Conservation (phyloP, 2,113 vertebrate genomes). For the Thymallus thymallus region DNA sequence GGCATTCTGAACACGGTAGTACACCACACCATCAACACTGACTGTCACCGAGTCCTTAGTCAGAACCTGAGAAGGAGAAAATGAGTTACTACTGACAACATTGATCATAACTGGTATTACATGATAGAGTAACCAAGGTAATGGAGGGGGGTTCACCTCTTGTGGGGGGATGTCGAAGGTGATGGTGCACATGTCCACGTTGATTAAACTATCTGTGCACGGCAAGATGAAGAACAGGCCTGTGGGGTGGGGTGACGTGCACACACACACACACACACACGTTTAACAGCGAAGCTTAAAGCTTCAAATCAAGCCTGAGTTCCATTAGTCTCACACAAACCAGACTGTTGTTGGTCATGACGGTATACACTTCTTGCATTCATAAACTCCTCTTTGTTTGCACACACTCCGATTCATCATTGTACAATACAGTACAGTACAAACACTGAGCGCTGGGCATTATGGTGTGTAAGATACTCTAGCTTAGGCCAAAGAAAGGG, state of each 20-base stretch:
- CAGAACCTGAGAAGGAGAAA: conserved; percentile 76
- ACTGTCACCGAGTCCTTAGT: conserved; percentile 95
- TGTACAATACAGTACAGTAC: neutral
- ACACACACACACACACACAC: conserved; percentile 45
- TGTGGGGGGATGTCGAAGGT: conserved; percentile 96
- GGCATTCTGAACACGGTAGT: conserved; percentile 93
- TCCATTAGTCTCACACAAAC: neutral
- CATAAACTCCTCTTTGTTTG: too few species aligned
- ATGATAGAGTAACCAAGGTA: neutral
- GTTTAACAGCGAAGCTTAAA: conserved; percentile 35
- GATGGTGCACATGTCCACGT: conserved; percentile 96
- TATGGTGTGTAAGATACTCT: conserved; percentile 15
- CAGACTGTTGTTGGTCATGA: too few species aligned
- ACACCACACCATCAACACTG: conserved; percentile 93
- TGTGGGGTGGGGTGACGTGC: conserved; percentile 55
- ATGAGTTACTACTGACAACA: too few species aligned
- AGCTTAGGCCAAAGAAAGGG: neutral
- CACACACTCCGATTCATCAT: neutral
- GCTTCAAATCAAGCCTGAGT: neutral
- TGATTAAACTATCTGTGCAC: conserved; percentile 95
- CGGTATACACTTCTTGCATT: too few species aligned
- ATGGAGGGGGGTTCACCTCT: conserved; percentile 76
- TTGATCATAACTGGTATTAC: too few species aligned
- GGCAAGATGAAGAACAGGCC: conserved; percentile 93
- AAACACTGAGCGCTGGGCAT: conserved; percentile 9